Evolutionary conservation across 2,113 vertebrate genomes (phyloP).

Genomic region (Ibidorhyncha struthersii): DNA sequence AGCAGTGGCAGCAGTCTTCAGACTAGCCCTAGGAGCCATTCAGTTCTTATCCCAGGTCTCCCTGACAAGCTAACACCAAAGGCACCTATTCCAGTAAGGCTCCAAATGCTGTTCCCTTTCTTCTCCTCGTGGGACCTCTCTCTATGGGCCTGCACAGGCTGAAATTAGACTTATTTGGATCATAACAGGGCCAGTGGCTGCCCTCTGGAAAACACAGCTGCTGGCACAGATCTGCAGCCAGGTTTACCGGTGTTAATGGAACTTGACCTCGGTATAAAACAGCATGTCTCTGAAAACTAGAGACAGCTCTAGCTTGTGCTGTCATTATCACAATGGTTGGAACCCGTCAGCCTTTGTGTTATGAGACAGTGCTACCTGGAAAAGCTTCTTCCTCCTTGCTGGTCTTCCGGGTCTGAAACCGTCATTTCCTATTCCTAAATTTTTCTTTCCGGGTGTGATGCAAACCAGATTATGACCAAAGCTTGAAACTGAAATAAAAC

Average conservation of each 20-base stretch:
- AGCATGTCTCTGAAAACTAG: not conserved
- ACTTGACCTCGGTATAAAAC: not conserved
- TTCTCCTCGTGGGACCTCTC: not conserved
- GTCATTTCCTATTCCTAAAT: not conserved
- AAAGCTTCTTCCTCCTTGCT: not conserved
- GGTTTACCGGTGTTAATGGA: not conserved
- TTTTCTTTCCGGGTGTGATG: not conserved
- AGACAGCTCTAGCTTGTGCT: not conserved
- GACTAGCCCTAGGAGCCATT: constrained; percentile 81
- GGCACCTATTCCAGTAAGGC: constrained; percentile 80
- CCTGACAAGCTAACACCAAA: constrained; percentile 81
- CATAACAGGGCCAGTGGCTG: not conserved
- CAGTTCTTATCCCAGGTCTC: constrained; percentile 87
- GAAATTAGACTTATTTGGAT: not conserved
- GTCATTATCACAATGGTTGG: not conserved
- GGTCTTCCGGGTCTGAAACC: not conserved
- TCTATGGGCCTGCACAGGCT: not conserved
- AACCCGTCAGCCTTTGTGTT: not conserved
- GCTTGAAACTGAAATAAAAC: not conserved
- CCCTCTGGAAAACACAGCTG: not conserved
- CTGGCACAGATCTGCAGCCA: not conserved
- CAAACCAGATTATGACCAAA: not conserved
- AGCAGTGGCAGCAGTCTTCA: constrained; percentile 74
- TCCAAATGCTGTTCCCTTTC: not conserved
- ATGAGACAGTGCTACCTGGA: not conserved